Conservation (phyloP, 64 coral and sea anemone genomes). For the Montipora foliosa region DNA sequence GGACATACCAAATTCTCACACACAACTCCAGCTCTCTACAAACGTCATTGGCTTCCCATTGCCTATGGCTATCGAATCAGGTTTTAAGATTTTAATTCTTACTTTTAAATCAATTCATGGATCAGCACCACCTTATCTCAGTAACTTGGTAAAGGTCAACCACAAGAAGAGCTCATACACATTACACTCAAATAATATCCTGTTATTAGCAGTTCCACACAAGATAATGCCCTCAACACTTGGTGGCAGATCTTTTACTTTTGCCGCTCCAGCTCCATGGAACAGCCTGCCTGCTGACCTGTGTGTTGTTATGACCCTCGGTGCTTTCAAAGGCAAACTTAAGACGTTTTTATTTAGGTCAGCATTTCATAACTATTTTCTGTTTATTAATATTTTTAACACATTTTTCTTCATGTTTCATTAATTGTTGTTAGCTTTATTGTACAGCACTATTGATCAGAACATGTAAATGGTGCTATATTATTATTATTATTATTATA, state of each 20-base stretch:
- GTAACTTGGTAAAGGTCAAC: too few relatives aligned
- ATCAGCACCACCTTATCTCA: too few relatives aligned
- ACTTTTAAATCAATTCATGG: too few relatives aligned
- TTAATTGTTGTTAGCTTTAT: not conserved
- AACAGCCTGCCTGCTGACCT: not conserved
- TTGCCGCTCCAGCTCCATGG: not conserved
- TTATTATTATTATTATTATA: too few relatives aligned
- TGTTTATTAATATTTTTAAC: not conserved
- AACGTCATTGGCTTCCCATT: too few relatives aligned
- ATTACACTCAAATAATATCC: not conserved
- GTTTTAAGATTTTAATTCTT: too few relatives aligned
- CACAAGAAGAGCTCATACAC: too few relatives aligned
- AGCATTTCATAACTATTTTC: not conserved
- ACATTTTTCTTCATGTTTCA: not conserved
- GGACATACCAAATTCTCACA: too few relatives aligned
- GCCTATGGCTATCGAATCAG: too few relatives aligned
- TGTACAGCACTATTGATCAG: not conserved
- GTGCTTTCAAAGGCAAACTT: not conserved
- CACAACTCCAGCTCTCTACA: too few relatives aligned
- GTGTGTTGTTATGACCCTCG: not conserved
- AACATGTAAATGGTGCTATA: not conserved
- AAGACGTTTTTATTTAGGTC: slow-evolving; percentile 2
- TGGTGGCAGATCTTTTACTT: not conserved
- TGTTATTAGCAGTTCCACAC: not conserved
- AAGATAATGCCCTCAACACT: not conserved